A percentile compares a stretch with the other conserved stretches of the same genome.
Conservation (phyloP, 2,113 vertebrate genomes). For the Muscicapa adusta region DNA sequence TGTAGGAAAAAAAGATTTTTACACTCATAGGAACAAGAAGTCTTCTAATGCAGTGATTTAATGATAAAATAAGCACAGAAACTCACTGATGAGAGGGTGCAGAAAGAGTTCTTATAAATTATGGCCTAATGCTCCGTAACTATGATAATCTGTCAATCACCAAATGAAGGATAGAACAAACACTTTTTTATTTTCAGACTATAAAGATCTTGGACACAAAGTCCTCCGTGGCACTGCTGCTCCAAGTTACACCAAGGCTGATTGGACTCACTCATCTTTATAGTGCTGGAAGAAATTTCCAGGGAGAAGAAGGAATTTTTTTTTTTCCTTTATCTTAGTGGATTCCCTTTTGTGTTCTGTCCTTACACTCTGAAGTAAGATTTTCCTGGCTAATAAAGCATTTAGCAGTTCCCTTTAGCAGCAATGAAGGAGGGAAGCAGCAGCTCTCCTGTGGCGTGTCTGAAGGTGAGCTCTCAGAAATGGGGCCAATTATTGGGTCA, state of each 20-base stretch:
- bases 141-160: background rate
- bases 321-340: background rate
- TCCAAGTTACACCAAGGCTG: background rate
- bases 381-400: background rate
- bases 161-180: background rate
- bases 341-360: background rate
- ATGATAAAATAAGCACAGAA: constrained; percentile 3
- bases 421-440: background rate
- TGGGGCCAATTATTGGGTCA: constrained; percentile 1
- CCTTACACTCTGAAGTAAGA: background rate
- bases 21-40: background rate
- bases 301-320: background rate
- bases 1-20: background rate
- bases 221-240: background rate
- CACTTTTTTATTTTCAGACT: background rate
- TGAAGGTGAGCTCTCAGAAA: background rate
- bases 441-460: accelerated
- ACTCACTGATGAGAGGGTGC: background rate
- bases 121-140: background rate
- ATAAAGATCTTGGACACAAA: background rate
- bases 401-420: background rate
- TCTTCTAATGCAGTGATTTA: background rate
- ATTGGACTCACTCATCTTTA: background rate
- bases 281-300: background rate
- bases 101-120: background rate